A percentile compares a stretch with the other conserved stretches of the same genome.
phyloP scores from a whole-genome alignment of 2,888 invertebrate species.

The Drosophila sordidula region DNA sequence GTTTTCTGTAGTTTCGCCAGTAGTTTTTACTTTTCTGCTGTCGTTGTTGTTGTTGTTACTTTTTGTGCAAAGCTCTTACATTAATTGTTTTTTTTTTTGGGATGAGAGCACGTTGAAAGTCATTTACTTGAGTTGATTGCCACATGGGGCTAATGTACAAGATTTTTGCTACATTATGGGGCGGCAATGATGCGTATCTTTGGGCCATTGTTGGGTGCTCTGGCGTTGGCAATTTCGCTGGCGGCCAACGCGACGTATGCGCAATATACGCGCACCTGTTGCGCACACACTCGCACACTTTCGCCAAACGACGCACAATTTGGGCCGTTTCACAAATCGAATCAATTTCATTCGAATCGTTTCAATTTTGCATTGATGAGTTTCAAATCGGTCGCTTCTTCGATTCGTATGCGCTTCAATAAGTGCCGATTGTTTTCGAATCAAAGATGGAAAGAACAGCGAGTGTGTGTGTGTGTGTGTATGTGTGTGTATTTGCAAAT shows the following conservation, averaged over 20 bases:
- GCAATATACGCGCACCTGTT: slow-evolving; percentile 36
- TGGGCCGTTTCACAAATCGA: slow-evolving; percentile 11
- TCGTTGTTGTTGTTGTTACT: not conserved
- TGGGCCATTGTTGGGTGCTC: slow-evolving; percentile 7
- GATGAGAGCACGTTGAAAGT: slow-evolving; percentile 31
- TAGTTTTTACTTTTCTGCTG: slow-evolving; percentile 3
- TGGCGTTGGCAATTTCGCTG: slow-evolving; percentile 1
- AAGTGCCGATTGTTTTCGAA: slow-evolving; percentile 39
- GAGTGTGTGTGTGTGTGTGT: slow-evolving; percentile 3
- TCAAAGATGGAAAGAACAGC: slow-evolving; percentile 12
- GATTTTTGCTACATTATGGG: slow-evolving; percentile 32
- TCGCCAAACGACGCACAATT: not conserved
- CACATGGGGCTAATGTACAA: slow-evolving; percentile 1
- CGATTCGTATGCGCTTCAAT: slow-evolving; percentile 26
- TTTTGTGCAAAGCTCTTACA: slow-evolving; percentile 35
- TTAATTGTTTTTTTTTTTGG: slow-evolving; percentile 56
- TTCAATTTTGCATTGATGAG: slow-evolving; percentile 7
- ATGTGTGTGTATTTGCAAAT: slow-evolving; percentile 28
- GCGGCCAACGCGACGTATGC: slow-evolving; percentile 21
- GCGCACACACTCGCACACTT: not conserved
- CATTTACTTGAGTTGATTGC: slow-evolving; percentile 28
- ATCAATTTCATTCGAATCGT: slow-evolving; percentile 21
- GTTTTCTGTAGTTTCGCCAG: slow-evolving; percentile 16
- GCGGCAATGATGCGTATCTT: slow-evolving; percentile 21
- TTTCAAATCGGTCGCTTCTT: not conserved